Evolutionary conservation across 30 jellyfish, hydroid and myxozoan genomes (phyloP).

Genomic region (Pseudorhiza aurosa): DNA sequence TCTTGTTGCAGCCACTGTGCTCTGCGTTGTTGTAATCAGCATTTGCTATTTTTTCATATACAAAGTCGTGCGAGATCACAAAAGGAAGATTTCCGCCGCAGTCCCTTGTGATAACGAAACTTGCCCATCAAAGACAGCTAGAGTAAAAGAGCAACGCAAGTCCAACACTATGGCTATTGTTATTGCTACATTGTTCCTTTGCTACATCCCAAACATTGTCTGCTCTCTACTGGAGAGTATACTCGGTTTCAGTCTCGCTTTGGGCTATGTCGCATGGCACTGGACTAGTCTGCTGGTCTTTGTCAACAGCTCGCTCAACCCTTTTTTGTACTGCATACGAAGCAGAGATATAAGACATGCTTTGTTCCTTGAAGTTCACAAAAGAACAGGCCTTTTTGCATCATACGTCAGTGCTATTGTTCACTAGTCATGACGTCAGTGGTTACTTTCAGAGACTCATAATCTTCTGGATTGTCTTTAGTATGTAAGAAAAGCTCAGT

Average conservation of each 20-base stretch:
- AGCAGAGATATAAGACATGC: conserved; percentile 45
- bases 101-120: neutral
- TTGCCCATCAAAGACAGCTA: neutral
- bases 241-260: conserved; percentile 17
- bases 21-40: conserved; percentile 9
- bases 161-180: conserved; percentile 58
- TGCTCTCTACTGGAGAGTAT: conserved; percentile 37
- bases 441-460: too few species aligned
- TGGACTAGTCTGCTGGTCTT: conserved; percentile 61
- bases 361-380: neutral
- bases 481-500: too few species aligned
- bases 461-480: too few species aligned
- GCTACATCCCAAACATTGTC: conserved; percentile 26
- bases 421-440: too few species aligned
- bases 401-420: neutral
- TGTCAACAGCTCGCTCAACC: conserved; percentile 58
- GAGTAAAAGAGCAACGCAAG: conserved; percentile 30
- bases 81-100: neutral
- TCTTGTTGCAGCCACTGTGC: neutral
- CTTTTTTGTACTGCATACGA: conserved; percentile 36
- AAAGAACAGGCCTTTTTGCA: conserved; percentile 7
- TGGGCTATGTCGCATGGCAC: conserved; percentile 53
- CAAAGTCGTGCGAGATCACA: neutral
- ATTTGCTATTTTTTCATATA: conserved; percentile 18
- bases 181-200: conserved; percentile 27